These are phyloP conservation scores for Pocillopora grandis DNA, from an alignment of 92 coral and sea anemone species.

Conservation along the genomic window DNA sequence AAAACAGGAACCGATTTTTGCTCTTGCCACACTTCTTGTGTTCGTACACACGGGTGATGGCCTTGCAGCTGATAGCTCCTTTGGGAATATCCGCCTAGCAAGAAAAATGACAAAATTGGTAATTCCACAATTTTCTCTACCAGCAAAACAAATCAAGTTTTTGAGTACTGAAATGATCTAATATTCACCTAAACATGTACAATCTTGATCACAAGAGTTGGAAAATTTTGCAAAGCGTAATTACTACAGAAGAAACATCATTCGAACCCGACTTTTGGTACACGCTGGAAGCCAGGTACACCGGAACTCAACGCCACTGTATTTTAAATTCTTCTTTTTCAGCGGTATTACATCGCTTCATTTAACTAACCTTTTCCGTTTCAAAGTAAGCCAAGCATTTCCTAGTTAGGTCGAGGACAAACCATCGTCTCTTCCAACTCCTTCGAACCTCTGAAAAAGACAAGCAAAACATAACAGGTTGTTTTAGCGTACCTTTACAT, in stretches of 20 bases:
- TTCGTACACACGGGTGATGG: slow-evolving; percentile 82
- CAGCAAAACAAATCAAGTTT: not conserved
- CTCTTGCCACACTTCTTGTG: slow-evolving; percentile 63
- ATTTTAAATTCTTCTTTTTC: too few relatives aligned
- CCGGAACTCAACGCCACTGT: too few relatives aligned
- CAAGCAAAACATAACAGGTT: not conserved
- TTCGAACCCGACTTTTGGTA: too few relatives aligned
- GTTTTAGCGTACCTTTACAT: not conserved
- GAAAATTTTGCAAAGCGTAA: too few relatives aligned
- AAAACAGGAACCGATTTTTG: slow-evolving; percentile 68
- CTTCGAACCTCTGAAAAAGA: slow-evolving; percentile 79
- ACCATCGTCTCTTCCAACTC: slow-evolving; percentile 96
- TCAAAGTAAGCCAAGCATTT: slow-evolving; percentile 95
- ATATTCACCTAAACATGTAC: too few relatives aligned
- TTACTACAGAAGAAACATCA: too few relatives aligned
- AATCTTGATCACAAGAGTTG: too few relatives aligned
- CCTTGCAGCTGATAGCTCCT: slow-evolving; percentile 93
- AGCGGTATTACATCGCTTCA: not conserved
- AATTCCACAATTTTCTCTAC: not conserved
- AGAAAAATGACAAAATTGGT: not conserved
- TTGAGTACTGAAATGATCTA: too few relatives aligned
- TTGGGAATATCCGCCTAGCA: slow-evolving; percentile 83
- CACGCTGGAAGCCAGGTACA: too few relatives aligned
- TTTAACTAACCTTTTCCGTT: slow-evolving; percentile 79
- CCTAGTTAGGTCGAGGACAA: slow-evolving; percentile 87